Base-by-base conservation (phyloP, 2,113 vertebrate species). In the Ivindomyrus marchei region DNA sequence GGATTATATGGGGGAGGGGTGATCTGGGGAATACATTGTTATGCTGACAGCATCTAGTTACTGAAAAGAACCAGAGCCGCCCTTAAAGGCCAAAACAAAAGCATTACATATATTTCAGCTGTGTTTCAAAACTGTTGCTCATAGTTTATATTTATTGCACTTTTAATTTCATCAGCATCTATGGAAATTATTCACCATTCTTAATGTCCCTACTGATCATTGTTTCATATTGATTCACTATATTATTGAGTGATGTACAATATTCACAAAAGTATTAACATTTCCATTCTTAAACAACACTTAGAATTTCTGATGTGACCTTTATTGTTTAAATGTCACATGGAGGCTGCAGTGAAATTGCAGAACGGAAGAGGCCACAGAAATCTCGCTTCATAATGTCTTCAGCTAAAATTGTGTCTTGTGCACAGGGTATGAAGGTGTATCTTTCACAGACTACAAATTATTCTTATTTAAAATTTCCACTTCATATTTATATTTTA, bases 251-350 rank as follows among this genome's bases (percentile, higher is more conserved):
- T 47, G 39, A 88, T 31, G 62, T 70, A 31, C 62, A 70, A 27
- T 88, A 90, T 87, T 90, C 89, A 90, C 86, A 62, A 50, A 49
- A 87, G 31, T 31, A 90, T 90, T 90, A 56, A 53, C 21, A 50
- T 83, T 53, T 84, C 87, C 49, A 50, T 90, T n/a, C 46, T 53
- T 42, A 74, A 56, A 56, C 74, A 27, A 66, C 70, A 86, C 88
- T 89, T 89, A 85, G 87, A 90, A 89, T 90, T 90, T 88, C 88
- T 89, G 53, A 89, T 90, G 90, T 88, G 74, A 90, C 90, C 90
- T 90, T 90, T 90, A 46, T 77, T 90, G 86, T 90, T 42, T 88
- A 90, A 90, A 90, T 90, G 86, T 88, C 90, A 90, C 90, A 90
- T 87, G n/a, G 70, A n/a, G 88, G 50, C 42, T 52, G 52, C 53